Evolutionary conservation across 2,113 vertebrate genomes (phyloP).

Genomic region (Meleagris gallopavo): DNA sequence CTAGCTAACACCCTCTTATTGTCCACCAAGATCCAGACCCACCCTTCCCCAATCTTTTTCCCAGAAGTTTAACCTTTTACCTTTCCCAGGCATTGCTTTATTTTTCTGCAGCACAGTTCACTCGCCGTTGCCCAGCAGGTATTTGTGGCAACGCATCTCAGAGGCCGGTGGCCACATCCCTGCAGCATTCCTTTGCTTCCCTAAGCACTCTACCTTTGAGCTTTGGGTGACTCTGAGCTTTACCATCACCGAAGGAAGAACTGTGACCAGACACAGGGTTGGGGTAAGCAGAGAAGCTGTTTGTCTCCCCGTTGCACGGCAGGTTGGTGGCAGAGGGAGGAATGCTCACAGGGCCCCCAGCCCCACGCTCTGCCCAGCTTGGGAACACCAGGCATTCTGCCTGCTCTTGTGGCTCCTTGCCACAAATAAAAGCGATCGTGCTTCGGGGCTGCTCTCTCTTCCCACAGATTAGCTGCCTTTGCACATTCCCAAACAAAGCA

Average conservation of each 20-base stretch:
- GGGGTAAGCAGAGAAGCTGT: fast-evolving
- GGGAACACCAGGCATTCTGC: neutral
- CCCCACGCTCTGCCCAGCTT: neutral
- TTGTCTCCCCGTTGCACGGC: too few species aligned
- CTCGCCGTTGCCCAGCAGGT: neutral
- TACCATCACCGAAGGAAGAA: neutral
- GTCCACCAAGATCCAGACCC: neutral
- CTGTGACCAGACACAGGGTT: fast-evolving
- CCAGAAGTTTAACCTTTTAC: neutral
- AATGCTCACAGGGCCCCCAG: neutral
- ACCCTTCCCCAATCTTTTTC: neutral
- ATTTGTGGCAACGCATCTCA: fast-evolving
- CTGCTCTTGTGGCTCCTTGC: neutral
- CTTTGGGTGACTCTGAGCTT: fast-evolving
- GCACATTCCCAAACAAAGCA: constrained; percentile 72
- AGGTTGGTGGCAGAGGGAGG: neutral
- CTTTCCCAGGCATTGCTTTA: neutral
- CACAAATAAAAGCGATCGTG: neutral
- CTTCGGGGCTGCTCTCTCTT: neutral
- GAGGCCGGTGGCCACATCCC: fast-evolving
- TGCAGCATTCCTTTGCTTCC: neutral
- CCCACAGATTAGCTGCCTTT: constrained; percentile 57
- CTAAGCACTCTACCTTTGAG: neutral
- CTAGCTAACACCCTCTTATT: neutral
- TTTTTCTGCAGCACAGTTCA: neutral